Evolutionary conservation across 2,797 vertebrate species (phyloP).

Genomic region (Steatocranus sp.): DNA sequence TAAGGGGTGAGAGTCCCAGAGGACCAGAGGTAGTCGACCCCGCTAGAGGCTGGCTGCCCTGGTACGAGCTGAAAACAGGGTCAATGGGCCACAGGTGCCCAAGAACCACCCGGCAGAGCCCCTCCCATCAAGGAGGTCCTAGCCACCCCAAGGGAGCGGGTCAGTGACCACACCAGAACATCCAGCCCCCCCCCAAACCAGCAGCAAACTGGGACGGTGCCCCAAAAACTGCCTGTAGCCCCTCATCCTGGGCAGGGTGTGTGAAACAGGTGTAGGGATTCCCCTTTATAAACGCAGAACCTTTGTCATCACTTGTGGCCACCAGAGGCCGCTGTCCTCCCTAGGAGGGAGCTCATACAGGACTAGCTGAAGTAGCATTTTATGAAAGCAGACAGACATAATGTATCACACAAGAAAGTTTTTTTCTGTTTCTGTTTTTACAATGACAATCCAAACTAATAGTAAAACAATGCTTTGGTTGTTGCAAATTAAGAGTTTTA

Average conservation of each 20-base stretch:
- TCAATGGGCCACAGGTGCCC: not conserved
- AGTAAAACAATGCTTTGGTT: accelerated
- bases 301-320: not conserved
- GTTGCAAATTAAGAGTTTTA: not conserved
- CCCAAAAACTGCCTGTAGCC: not conserved
- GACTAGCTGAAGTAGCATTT: not conserved
- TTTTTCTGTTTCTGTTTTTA: not conserved
- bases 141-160: not conserved
- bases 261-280: not conserved
- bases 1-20: not conserved
- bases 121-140: accelerated
- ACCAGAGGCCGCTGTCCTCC: not conserved
- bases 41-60: accelerated
- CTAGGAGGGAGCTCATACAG: not conserved
- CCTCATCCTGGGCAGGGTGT: not conserved
- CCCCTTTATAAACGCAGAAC: not conserved
- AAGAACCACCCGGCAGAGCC: not conserved
- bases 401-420: accelerated
- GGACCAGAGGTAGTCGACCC: not conserved
- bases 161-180: not conserved
- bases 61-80: accelerated
- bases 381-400: not conserved
- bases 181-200: accelerated
- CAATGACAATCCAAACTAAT: accelerated
- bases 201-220: not conserved